A percentile compares a stretch with the other conserved stretches of the same genome.
phyloP scores from a whole-genome alignment of 1,140 invertebrate species.

The Mya arenaria region DNA sequence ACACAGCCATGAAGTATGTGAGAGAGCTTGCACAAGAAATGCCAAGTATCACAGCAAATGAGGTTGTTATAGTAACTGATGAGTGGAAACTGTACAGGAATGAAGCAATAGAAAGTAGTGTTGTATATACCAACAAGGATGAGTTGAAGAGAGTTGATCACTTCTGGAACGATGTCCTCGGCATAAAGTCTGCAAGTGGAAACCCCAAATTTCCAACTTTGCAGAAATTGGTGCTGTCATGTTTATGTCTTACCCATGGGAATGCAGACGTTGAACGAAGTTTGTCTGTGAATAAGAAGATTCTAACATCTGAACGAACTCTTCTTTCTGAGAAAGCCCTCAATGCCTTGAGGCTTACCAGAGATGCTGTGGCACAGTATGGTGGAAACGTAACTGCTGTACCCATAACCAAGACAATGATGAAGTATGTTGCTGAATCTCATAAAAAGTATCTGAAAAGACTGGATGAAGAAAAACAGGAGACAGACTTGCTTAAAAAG shows the following conservation, averaged over 20 bases:
- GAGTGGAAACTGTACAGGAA: slow-evolving; percentile 56
- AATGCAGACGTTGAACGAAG: slow-evolving; percentile 62
- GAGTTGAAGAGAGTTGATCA: slow-evolving; percentile 53
- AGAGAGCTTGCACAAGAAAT: too few relatives aligned
- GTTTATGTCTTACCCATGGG: slow-evolving; percentile 50
- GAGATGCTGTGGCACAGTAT: slow-evolving; percentile 13
- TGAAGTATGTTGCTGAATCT: not conserved
- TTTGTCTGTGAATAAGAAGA: slow-evolving; percentile 46
- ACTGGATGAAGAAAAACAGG: not conserved
- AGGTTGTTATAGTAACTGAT: slow-evolving; percentile 32
- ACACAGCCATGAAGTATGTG: too few relatives aligned
- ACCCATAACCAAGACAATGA: slow-evolving; percentile 13
- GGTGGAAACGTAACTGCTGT: slow-evolving; percentile 12
- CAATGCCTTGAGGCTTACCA: slow-evolving; percentile 31
- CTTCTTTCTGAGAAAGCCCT: not conserved
- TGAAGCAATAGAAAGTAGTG: slow-evolving; percentile 10
- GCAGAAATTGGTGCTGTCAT: slow-evolving; percentile 36
- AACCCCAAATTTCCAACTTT: slow-evolving; percentile 43
- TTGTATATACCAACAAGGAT: not conserved
- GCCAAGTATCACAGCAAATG: too few relatives aligned
- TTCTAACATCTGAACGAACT: slow-evolving; percentile 39
- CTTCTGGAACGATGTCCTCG: slow-evolving; percentile 53
- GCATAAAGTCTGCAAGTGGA: not conserved
- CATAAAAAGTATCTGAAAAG: not conserved
- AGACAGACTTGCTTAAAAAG: not conserved